Evolutionary conservation across 1,140 invertebrate species (phyloP).

Genomic region (Microplitis mediator): DNA sequence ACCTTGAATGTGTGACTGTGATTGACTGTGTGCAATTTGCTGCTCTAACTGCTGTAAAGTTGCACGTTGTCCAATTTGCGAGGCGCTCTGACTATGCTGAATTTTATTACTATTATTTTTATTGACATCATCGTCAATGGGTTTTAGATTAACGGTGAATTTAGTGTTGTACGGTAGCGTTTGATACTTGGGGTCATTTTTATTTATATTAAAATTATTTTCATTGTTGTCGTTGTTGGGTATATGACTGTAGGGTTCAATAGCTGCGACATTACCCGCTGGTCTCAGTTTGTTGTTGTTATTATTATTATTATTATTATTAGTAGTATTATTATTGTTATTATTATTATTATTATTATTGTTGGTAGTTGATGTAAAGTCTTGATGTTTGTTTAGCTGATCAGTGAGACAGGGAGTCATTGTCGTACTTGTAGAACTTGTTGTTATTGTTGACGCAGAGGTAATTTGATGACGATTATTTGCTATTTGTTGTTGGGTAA

Average conservation of each 20-base stretch:
- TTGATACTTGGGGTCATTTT: slow-evolving; percentile 92
- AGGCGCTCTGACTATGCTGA: slow-evolving; percentile 59
- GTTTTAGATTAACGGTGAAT: slow-evolving; percentile 70
- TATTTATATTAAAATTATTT: slow-evolving; percentile 71
- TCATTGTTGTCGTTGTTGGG: slow-evolving; percentile 63
- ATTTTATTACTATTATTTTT: slow-evolving; percentile 60
- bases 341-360: too few species aligned
- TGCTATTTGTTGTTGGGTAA: slow-evolving; percentile 77
- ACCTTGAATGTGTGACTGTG: slow-evolving; percentile 60
- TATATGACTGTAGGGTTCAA: slow-evolving; percentile 88
- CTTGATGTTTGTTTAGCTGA: slow-evolving; percentile 39
- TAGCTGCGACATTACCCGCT: slow-evolving; percentile 80
- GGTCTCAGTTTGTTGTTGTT: slow-evolving; percentile 46
- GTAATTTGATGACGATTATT: slow-evolving; percentile 45
- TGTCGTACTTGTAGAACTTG: slow-evolving; percentile 1
- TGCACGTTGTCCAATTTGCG: slow-evolving; percentile 54
- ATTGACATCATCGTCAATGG: slow-evolving; percentile 56
- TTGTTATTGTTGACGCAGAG: slow-evolving; percentile 36
- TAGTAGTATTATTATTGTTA: too few species aligned
- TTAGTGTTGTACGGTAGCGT: slow-evolving; percentile 89
- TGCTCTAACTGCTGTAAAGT: slow-evolving; percentile 56
- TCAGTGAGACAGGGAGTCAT: slow-evolving; percentile 34
- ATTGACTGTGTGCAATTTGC: slow-evolving; percentile 59
- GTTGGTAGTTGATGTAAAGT: slow-evolving; percentile 51
- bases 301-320: too few species aligned